A percentile compares a stretch with the other conserved stretches of the same genome.
Evolutionary conservation across 1,140 invertebrate genomes (phyloP).

Genomic region (Eupristina koningsbergeri): DNA sequence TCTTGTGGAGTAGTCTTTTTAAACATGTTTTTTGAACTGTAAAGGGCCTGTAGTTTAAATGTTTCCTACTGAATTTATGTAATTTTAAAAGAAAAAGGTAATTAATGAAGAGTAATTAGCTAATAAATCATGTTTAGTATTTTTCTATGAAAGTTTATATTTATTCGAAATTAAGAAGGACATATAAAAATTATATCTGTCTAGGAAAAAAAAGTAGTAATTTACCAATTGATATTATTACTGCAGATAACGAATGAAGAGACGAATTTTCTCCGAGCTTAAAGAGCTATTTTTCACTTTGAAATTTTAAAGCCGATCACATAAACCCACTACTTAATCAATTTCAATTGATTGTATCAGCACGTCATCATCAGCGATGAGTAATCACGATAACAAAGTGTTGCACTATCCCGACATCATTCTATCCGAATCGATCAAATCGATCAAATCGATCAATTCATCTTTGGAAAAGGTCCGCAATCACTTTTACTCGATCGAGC

Average conservation of each 20-base stretch:
- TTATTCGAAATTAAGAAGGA: too few species aligned
- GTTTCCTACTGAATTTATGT: too few species aligned
- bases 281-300: conserved; percentile 25
- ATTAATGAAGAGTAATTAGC: too few species aligned
- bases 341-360: conserved; percentile 8
- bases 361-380: conserved; percentile 11
- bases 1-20: too few species aligned
- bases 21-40: too few species aligned
- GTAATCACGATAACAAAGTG: not conserved
- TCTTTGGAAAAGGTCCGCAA: not conserved
- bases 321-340: conserved; percentile 11
- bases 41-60: too few species aligned
- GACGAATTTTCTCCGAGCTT: not conserved
- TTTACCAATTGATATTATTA: not conserved
- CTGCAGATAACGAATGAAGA: not conserved
- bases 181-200: too few species aligned
- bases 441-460: not conserved
- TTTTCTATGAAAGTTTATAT: too few species aligned
- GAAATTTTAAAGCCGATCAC: conserved; percentile 1
- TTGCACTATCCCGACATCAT: not conserved
- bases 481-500: not conserved
- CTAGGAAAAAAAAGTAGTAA: not conserved
- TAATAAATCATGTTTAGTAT: too few species aligned
- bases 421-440: not conserved
- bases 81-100: too few species aligned